Percentiles rank a stretch among this genome's conserved stretches.
These are phyloP conservation scores for Fregetta grallaria DNA, from an alignment of 2,113 vertebrate genomes.

Conservation along the genomic window DNA sequence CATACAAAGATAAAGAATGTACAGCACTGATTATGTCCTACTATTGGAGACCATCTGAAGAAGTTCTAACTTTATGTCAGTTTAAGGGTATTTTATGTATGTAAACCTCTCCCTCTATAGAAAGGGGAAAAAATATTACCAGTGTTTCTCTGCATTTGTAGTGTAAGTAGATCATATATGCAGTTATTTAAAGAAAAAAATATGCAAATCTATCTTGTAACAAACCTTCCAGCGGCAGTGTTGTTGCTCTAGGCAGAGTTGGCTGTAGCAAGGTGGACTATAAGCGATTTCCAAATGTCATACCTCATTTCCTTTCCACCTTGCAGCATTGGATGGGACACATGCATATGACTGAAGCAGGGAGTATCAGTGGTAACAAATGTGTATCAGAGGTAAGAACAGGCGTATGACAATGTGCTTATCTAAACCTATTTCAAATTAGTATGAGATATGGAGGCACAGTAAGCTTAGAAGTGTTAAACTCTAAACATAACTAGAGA, in stretches of 20 bases:
- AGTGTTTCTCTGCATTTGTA: neutral
- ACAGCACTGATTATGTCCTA: neutral
- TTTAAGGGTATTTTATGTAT: neutral
- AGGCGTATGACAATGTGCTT: neutral
- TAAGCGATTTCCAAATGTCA: rapidly evolving
- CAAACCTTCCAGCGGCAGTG: neutral
- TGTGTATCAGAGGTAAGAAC: neutral
- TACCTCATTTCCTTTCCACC: neutral
- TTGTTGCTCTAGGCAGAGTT: neutral
- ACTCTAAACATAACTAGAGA: neutral
- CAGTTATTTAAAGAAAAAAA: neutral
- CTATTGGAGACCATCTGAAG: neutral
- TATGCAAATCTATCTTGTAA: neutral
- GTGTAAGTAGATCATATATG: neutral
- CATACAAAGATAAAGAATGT: neutral
- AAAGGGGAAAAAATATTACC: neutral
- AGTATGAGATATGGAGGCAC: neutral
- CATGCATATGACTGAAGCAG: neutral
- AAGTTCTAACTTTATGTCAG: neutral
- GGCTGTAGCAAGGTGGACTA: neutral
- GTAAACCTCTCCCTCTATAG: neutral
- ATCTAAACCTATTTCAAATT: neutral
- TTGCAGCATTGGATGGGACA: neutral
- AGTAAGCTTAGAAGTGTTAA: neutral
- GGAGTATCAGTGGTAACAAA: neutral